phyloP scores from a whole-genome alignment of 2,797 vertebrate species.

The Taeniopygia guttata region DNA sequence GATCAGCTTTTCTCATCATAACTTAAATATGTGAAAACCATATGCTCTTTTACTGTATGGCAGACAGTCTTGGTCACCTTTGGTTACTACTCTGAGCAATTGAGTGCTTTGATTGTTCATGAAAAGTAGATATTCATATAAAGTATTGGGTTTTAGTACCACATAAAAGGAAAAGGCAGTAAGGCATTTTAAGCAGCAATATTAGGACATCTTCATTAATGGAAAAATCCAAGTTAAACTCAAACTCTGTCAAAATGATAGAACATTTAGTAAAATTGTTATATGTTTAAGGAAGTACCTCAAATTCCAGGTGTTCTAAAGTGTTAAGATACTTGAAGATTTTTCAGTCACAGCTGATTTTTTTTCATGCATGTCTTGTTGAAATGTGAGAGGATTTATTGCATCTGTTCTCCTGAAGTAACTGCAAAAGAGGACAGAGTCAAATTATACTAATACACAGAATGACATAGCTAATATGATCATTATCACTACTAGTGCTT shows the following conservation, averaged over 20 bases:
- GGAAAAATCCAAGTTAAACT: background rate
- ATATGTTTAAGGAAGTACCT: background rate
- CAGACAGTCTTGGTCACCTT: background rate
- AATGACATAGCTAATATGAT: background rate
- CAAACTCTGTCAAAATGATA: background rate
- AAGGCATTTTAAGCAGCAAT: background rate
- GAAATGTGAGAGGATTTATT: background rate
- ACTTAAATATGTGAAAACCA: background rate
- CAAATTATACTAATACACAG: background rate
- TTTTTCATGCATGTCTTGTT: background rate
- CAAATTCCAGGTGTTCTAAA: background rate
- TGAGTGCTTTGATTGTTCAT: background rate
- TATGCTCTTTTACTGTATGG: background rate
- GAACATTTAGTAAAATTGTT: background rate
- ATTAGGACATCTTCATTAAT: background rate
- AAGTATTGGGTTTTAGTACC: background rate
- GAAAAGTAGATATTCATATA: background rate
- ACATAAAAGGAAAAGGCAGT: background rate
- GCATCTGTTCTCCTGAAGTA: background rate
- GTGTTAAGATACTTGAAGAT: background rate
- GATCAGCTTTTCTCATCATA: background rate
- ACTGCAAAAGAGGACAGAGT: background rate
- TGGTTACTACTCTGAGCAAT: background rate
- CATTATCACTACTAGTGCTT: background rate
- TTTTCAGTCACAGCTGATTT: background rate